Base-by-base conservation (phyloP, 2,113 vertebrate genomes). In the Onychostruthus taczanowskii region DNA sequence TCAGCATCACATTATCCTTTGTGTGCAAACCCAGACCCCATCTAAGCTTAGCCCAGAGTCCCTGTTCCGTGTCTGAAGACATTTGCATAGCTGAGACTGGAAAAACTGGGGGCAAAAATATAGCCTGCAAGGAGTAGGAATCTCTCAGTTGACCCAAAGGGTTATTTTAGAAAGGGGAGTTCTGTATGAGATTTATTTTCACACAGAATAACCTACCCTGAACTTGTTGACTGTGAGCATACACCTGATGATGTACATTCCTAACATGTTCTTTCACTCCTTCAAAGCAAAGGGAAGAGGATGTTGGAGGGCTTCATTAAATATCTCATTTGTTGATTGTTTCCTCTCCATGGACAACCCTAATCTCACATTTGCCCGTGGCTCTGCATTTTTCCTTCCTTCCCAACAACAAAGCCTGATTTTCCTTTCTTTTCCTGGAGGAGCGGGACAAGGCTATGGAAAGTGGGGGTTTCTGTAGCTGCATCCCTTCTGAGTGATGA, bases 341-440 rank as follows among this genome's bases (percentile, higher is more conserved):
- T 46, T 35, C 61, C 69, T 73, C 28, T 1, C 23, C 27, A 2
- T 0, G 43, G 43, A 4, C 30, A 67, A 4, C 33, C 39, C 9
- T 1, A 21, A 30, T 0, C 28, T n/a, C 41, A 8, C 49, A 17
- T 37, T 16, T 17, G 28, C 30, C 14, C 16, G 1, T 37, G 44
- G 58, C 13, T 49, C 23, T 35, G 39, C 9, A 4, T 30, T 33
- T 74, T 39, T 14, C 50, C 16, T 30, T 52, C 33, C 33, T 35
- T 64, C 17, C 3, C 44, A 43, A 20, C 37, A 50, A 3, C 64
- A 62, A 55, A 44, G 12, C 49, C 70, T 55, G 47, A 46, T 61
- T 35, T 77, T 41, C 35, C 22, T 43, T 61, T 26, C 14, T 10
- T 37, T 41, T 27, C 46, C 23, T 46, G 53, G 24, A 28, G 41